Evolutionary conservation across 2,797 vertebrate genomes (phyloP), one percentile per base, ranked within the genome.

Genomic region (Sparidentex hasta): DNA sequence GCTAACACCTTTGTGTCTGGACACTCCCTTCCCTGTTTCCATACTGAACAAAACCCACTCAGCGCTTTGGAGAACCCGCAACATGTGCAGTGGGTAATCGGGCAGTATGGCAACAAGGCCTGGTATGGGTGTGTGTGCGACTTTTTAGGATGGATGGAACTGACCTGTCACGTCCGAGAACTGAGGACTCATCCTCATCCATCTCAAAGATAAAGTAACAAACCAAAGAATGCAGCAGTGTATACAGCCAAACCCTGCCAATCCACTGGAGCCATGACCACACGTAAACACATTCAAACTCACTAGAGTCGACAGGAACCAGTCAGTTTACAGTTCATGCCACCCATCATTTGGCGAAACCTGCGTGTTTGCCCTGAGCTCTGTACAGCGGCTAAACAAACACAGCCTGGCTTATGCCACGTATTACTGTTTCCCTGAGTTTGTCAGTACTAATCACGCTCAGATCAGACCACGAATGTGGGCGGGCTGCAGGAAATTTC

Each of bases 401-500:
- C 85, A 90, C 78, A 86, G 84, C 48, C 81, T 38, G 69, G 43
- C 87, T 89, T 81, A 82, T 88, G 86, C 90, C 75, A 83, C 56
- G 76, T 79, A 88, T 92, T 87, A 85, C 85, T 75, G 83, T 90
- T 92, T 88, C 90, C 81, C 56, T 65, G 65, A 78, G 81, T 90
- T 87, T 93, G 94, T 94, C 95, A 93, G 76, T 54, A 80, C 78
- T 80, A 90, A 94, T 95, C 90, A 91, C 74, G 55, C 52, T 87
- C 82, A 91, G 80, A 78, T 82, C 72, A 56, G 66, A 83, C 71
- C 59, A 59, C n/a, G 25, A 76, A 84, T 81, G 85, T 88, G 87
- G 87, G 81, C 76, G 67, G 70, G 76, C 82, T 74, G 82, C 64
- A 47, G 63, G 63, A 59, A 82, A 17, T 50, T 79, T 79, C 78